Conservation (phyloP, 2,113 vertebrate species). For the Hippoglossus stenolepis region DNA sequence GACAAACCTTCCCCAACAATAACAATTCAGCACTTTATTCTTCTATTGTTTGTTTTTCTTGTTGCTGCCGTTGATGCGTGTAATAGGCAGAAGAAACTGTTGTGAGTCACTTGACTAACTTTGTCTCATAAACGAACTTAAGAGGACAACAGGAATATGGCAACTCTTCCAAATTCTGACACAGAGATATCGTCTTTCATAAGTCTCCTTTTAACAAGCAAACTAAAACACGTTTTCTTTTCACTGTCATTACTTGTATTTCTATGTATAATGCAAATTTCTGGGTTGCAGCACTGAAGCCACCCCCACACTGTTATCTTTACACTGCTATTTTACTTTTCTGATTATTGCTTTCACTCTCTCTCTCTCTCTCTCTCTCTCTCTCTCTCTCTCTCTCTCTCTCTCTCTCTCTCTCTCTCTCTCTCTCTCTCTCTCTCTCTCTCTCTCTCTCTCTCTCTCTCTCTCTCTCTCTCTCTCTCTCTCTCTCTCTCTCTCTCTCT, state of each 20-base stretch:
- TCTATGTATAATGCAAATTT: slow-evolving; percentile 12
- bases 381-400: too few species aligned
- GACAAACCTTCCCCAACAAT: not conserved
- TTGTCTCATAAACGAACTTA: slow-evolving; percentile 4
- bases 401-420: too few species aligned
- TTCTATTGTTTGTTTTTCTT: slow-evolving; percentile 7
- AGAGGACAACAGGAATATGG: not conserved
- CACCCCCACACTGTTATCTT: not conserved
- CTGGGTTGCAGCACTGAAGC: slow-evolving; percentile 7
- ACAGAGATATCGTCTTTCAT: slow-evolving; percentile 11
- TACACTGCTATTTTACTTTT: slow-evolving; percentile 16
- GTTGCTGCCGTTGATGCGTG: not conserved
- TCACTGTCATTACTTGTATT: slow-evolving; percentile 18
- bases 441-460: not conserved
- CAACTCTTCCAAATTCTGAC: not conserved
- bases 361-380: slow-evolving; percentile 1
- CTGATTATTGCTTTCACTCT: not conserved
- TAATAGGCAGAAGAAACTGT: slow-evolving; percentile 13
- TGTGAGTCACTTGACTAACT: not conserved
- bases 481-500: slow-evolving; percentile 1
- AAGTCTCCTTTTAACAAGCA: slow-evolving; percentile 3
- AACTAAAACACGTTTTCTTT: slow-evolving; percentile 23
- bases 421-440: too few species aligned
- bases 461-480: slow-evolving; percentile 19
- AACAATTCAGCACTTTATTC: not conserved